Evolutionary conservation across 2,797 vertebrate species (phyloP).

Genomic region (Steatocranus sp.): DNA sequence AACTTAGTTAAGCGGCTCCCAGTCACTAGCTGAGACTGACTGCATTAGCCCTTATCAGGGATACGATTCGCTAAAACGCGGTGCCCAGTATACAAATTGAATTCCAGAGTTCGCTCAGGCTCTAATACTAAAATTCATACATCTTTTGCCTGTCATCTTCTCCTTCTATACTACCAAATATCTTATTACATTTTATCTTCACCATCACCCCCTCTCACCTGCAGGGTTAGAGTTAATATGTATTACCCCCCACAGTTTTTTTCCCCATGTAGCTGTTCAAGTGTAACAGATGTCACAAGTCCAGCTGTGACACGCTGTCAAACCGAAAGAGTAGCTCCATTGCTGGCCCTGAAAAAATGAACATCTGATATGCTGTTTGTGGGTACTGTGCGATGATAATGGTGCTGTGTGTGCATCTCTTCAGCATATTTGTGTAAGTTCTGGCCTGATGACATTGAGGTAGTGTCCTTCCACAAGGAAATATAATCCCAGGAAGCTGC

Average conservation of each 20-base stretch:
- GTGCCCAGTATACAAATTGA: neutral
- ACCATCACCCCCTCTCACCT: neutral
- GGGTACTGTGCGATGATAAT: neutral
- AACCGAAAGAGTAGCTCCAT: neutral
- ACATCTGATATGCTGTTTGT: neutral
- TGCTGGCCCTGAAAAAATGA: neutral
- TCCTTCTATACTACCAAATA: neutral
- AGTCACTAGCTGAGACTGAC: neutral
- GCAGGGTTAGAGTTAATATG: slow-evolving; percentile 20
- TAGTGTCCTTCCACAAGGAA: slow-evolving; percentile 53
- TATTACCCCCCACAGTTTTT: neutral
- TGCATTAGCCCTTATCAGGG: neutral
- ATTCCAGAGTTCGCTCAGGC: neutral
- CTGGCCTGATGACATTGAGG: slow-evolving; percentile 56
- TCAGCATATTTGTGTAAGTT: slow-evolving; percentile 12
- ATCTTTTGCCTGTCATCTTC: neutral
- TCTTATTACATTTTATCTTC: slow-evolving; percentile 2
- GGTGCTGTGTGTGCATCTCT: neutral
- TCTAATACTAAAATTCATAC: neutral
- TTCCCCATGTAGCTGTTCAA: slow-evolving; percentile 17
- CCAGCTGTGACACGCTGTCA: slow-evolving; percentile 33
- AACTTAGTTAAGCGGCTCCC: neutral
- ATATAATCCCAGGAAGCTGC: slow-evolving; percentile 61
- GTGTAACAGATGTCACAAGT: slow-evolving; percentile 46
- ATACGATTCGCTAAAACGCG: neutral